Conservation (phyloP, 1,140 invertebrate genomes). For the Sitobion miscanthi region DNA sequence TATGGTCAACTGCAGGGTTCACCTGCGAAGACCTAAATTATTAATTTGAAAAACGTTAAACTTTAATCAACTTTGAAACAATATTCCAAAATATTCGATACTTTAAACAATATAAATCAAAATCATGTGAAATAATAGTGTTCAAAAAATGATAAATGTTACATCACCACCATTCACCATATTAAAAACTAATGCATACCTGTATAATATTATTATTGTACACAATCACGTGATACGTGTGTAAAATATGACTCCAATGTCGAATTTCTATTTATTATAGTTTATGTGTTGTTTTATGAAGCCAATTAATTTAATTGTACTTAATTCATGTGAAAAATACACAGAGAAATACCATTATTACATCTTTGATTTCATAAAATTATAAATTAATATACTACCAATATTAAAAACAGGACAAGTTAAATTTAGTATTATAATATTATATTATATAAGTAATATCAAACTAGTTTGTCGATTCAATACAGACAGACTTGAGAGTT, state of each 20-base stretch:
- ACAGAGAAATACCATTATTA: not conserved
- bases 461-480: not conserved
- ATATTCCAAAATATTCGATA: not conserved
- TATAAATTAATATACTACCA: not conserved
- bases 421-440: not conserved
- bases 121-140: not conserved
- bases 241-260: not conserved
- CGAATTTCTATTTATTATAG: too few species aligned
- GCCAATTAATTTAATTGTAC: not conserved
- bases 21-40: not conserved
- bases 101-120: not conserved
- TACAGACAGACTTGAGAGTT: not conserved
- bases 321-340: not conserved
- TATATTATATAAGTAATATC: not conserved
- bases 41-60: not conserved
- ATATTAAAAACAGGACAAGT: not conserved
- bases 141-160: not conserved
- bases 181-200: too few species aligned
- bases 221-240: too few species aligned
- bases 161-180: not conserved
- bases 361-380: not conserved
- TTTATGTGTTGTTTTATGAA: not conserved
- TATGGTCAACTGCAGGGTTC: not conserved
- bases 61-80: not conserved
- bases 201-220: not conserved